Evolutionary conservation across 2,888 invertebrate species (phyloP).

Genomic region (Tetragonula carbonaria): DNA sequence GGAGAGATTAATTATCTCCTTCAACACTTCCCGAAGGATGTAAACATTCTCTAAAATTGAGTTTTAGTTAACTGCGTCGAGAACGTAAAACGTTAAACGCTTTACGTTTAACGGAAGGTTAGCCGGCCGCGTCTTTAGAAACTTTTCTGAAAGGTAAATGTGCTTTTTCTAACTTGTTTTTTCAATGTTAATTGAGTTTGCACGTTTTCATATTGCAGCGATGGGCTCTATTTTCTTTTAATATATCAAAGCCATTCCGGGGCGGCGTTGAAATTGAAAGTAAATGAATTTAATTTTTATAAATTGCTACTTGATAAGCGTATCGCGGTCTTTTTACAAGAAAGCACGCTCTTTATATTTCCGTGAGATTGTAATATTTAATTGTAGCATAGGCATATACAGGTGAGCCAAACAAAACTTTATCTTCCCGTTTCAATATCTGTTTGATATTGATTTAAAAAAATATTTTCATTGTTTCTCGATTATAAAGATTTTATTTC

Average conservation of each 20-base stretch:
- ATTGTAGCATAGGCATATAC: neutral
- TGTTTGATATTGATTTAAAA: no score
- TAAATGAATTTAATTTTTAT: neutral
- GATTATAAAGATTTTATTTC: no score
- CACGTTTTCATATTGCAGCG: neutral
- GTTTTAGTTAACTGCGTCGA: conserved; percentile 26
- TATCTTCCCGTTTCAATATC: no score
- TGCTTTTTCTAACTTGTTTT: conserved; percentile 10
- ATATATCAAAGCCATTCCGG: neutral
- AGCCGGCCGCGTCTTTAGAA: neutral
- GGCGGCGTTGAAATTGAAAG: neutral
- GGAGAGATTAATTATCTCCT: conserved; percentile 21
- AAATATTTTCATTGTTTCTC: no score
- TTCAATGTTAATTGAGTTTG: conserved; percentile 22
- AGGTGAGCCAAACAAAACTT: neutral
- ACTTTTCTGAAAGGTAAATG: conserved; percentile 17
- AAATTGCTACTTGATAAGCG: neutral
- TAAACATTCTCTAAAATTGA: conserved; percentile 18
- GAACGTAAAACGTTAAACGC: conserved; percentile 11
- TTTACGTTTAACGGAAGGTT: conserved; percentile 1
- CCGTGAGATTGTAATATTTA: neutral
- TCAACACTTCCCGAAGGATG: conserved; percentile 2
- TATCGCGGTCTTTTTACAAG: neutral
- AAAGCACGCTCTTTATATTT: neutral
- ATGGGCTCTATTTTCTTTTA: neutral